phyloP scores from a whole-genome alignment of 2,888 invertebrate genomes.

The Perithous albicinctus region DNA sequence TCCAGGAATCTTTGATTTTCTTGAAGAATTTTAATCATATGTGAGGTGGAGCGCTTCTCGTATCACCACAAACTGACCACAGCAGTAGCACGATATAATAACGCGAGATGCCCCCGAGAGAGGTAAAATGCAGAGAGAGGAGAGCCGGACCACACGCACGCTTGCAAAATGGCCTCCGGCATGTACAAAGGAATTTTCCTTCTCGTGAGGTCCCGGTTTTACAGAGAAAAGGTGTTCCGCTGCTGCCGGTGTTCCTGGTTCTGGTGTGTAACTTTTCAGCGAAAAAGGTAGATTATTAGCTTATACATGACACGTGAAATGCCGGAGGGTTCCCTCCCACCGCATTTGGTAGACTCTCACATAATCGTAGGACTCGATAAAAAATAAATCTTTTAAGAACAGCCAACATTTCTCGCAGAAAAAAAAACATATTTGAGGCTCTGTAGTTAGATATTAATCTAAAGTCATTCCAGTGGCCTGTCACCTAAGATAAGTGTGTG shows the following conservation, averaged over 20 bases:
- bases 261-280: neutral
- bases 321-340: neutral
- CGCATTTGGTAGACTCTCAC: neutral
- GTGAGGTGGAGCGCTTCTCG: neutral
- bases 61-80: neutral
- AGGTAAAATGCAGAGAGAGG: neutral
- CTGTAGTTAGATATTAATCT: no score
- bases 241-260: slow-evolving; percentile 10
- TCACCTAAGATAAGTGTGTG: no score
- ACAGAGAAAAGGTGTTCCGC: slow-evolving; percentile 35
- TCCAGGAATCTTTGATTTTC: neutral
- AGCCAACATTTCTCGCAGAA: no score
- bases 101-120: slow-evolving; percentile 22
- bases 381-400: no score
- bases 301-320: neutral
- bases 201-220: slow-evolving; percentile 23
- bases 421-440: no score
- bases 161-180: slow-evolving; percentile 66
- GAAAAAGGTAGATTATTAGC: neutral
- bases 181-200: slow-evolving; percentile 68
- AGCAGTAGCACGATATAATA: slow-evolving; percentile 10
- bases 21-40: slow-evolving; percentile 19
- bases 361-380: no score
- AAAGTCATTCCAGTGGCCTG: no score
- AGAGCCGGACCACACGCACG: slow-evolving; percentile 67